Evolutionary conservation across 2,113 vertebrate species (phyloP).

Genomic region (Cercocebus atys): DNA sequence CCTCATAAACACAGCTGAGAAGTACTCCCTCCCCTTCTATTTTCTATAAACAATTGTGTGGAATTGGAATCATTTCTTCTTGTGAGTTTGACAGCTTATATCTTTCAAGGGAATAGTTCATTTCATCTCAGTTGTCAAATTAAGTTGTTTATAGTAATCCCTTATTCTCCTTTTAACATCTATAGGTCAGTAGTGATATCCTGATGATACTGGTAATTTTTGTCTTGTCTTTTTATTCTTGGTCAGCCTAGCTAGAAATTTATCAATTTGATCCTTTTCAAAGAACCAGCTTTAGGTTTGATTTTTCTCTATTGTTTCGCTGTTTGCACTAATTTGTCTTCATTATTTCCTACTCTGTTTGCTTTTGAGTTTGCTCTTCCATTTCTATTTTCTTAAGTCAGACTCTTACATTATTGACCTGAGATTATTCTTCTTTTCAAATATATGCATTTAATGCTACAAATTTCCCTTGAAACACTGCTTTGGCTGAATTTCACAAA

Average conservation of each 20-base stretch:
- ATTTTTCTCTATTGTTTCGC: background rate
- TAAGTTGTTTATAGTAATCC: background rate
- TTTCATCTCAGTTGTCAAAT: background rate
- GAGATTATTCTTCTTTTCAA: background rate
- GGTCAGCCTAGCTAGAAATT: background rate
- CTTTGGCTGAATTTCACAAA: background rate
- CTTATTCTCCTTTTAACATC: background rate
- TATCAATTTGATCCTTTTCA: background rate
- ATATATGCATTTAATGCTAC: background rate
- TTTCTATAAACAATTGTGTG: background rate
- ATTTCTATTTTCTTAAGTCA: background rate
- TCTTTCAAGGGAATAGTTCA: background rate
- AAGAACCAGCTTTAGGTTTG: background rate
- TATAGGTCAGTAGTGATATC: background rate
- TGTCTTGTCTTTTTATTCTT: background rate
- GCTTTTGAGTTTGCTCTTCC: background rate
- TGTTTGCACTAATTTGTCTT: background rate
- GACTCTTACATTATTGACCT: background rate
- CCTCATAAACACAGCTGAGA: background rate
- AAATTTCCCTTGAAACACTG: background rate
- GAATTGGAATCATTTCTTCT: background rate
- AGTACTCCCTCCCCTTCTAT: background rate
- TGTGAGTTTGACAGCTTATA: background rate
- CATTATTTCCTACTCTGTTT: background rate
- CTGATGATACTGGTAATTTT: background rate